Base-by-base conservation (phyloP, 2,888 invertebrate species). In the Protophormia terraenovae region DNA sequence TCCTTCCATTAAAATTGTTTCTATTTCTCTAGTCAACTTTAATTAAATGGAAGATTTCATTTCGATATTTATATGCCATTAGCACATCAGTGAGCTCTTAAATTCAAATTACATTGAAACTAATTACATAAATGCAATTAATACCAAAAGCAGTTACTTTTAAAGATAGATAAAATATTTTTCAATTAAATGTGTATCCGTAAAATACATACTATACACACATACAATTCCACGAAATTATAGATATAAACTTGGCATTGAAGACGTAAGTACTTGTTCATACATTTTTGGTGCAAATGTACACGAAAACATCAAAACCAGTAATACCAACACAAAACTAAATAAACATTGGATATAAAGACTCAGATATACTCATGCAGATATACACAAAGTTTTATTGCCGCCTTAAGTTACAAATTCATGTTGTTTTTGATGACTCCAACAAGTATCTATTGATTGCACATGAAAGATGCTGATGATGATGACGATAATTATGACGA, bases 391-490 rank as follows among this genome's bases (percentile, higher is more conserved):
- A 1, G n/a, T 32, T 47, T 47, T 35, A 24, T 41, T 55, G 47
- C 53, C 29, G 79, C 72, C 64, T 72, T 24, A 55, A 66, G 45
- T 73, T 47, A 27, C 24, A 45, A 66, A 80, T 73, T 58, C 35
- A 66, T 27, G 58, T 66, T 79, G 1, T 16, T 62, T 62, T 4
- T 55, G 41, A 71, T 19, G 27, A 79, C 47, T 84, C 47, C 69
- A 79, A 75, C 79, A 79, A 79, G 83, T 84, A 76, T 80, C 66
- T 71, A 76, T 66, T 76, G 80, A 79, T 69, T 83, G 62, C 55
- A 79, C 16, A 78, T 69, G 19, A 22, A 24, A 72, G 64, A 55
- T 69, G 64, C 3, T 19, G 14, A 35, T 2, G 4, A 67, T n/a
- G 27, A 19, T 29, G 10, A 38, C 41, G 16, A 19, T 29, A 16